phyloP scores from a whole-genome alignment of 2,797 vertebrate genomes.

The Vespertilio murinus region DNA sequence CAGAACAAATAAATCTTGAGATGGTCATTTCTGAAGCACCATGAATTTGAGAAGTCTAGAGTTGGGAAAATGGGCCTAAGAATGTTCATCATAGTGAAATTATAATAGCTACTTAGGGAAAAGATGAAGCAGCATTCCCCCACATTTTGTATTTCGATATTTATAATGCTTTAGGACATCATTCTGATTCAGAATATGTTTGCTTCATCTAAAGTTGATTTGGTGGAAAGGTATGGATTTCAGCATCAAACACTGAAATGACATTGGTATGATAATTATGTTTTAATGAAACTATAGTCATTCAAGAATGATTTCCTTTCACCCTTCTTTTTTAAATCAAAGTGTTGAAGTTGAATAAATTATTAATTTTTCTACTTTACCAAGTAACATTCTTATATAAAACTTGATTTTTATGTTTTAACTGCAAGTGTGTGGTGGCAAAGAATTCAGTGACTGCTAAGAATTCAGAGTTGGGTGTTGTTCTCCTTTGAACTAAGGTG shows the following conservation, averaged over 20 bases:
- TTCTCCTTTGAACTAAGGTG: not conserved
- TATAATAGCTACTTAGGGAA: not conserved
- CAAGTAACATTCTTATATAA: not conserved
- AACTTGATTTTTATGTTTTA: not conserved
- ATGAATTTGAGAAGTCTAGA: conserved; percentile 2
- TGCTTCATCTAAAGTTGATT: conserved; percentile 9
- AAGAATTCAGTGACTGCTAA: conserved; percentile 9
- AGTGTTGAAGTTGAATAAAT: not conserved
- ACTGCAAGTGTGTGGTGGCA: not conserved
- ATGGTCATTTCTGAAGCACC: conserved; percentile 10
- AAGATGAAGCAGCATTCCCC: not conserved
- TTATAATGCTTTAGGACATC: conserved; percentile 2
- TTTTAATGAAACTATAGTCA: conserved; percentile 22
- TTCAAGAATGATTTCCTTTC: not conserved
- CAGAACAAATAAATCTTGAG: not conserved
- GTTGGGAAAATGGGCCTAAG: not conserved
- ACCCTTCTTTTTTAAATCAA: not conserved
- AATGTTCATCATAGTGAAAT: not conserved
- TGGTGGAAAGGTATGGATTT: conserved; percentile 4
- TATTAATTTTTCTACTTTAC: conserved; percentile 30
- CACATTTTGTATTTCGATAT: conserved; percentile 32
- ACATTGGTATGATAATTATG: not conserved
- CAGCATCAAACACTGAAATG: not conserved
- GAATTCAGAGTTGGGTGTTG: not conserved
- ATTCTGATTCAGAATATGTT: not conserved